Conservation (phyloP, 2,888 invertebrate genomes). For the Spisula solida region DNA sequence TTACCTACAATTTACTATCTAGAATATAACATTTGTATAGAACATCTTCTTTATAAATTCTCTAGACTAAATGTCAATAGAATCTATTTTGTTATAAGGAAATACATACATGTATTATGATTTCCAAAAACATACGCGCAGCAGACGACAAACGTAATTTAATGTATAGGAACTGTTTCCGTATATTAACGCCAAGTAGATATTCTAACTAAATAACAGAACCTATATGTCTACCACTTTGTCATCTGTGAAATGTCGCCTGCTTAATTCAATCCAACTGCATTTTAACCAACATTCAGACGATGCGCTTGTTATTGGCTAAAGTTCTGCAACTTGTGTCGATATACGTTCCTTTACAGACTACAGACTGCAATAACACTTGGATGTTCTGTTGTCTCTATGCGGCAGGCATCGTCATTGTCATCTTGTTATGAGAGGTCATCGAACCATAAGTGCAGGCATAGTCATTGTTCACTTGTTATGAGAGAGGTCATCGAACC, state of each 20-base stretch:
- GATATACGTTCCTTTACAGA: not conserved
- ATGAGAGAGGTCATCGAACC: no score
- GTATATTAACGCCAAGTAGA: not conserved
- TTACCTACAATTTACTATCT: no score
- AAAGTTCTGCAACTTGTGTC: not conserved
- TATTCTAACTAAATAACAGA: not conserved
- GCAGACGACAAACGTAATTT: not conserved
- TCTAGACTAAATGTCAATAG: no score
- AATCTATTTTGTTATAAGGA: no score
- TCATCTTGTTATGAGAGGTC: no score
- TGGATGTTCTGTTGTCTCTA: not conserved
- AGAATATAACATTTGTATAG: no score
- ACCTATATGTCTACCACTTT: not conserved
- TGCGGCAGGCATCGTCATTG: no score
- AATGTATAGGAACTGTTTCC: not conserved
- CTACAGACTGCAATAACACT: not conserved
- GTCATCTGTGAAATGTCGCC: not conserved
- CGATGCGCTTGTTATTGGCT: not conserved
- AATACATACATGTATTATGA: no score
- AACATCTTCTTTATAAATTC: no score
- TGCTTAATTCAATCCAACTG: not conserved
- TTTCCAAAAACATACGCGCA: not conserved
- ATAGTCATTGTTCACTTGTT: no score
- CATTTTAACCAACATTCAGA: not conserved
- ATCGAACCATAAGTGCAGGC: no score